phyloP scores from a whole-genome alignment of 37 sponge, comb jelly and placozoan species.

The Eunapius fragilis region DNA sequence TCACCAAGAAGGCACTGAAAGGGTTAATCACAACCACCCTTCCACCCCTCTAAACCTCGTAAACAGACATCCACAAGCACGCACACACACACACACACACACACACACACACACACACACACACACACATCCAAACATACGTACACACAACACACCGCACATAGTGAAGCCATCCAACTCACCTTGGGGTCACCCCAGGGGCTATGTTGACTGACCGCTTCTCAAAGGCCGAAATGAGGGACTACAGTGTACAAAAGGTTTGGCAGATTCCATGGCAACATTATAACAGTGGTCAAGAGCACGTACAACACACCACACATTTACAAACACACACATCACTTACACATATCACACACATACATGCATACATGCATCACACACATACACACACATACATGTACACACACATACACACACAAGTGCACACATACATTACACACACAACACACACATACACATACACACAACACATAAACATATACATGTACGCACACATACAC shows the following conservation, averaged over 20 bases:
- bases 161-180: not conserved
- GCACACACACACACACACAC: too few relatives aligned
- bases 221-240: slow-evolving; percentile 47
- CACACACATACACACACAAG: not conserved
- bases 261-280: not conserved
- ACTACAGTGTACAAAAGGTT: not conserved
- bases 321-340: too few relatives aligned
- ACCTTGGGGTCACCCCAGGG: slow-evolving; percentile 47
- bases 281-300: not conserved
- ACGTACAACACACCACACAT: too few relatives aligned
- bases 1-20: too few relatives aligned
- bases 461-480: too few relatives aligned
- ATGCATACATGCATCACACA: too few relatives aligned
- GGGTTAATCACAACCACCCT: too few relatives aligned
- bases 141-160: not conserved
- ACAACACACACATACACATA: not conserved
- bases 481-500: not conserved
- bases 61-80: too few relatives aligned
- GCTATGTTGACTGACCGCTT: slow-evolving; percentile 38
- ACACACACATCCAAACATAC: too few relatives aligned
- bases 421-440: not conserved
- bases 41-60: not conserved
- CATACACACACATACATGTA: not conserved
- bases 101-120: too few relatives aligned
- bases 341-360: not conserved